Base-by-base conservation (phyloP, 37 sponge, comb jelly and placozoan species). In the Agelas oroides region DNA sequence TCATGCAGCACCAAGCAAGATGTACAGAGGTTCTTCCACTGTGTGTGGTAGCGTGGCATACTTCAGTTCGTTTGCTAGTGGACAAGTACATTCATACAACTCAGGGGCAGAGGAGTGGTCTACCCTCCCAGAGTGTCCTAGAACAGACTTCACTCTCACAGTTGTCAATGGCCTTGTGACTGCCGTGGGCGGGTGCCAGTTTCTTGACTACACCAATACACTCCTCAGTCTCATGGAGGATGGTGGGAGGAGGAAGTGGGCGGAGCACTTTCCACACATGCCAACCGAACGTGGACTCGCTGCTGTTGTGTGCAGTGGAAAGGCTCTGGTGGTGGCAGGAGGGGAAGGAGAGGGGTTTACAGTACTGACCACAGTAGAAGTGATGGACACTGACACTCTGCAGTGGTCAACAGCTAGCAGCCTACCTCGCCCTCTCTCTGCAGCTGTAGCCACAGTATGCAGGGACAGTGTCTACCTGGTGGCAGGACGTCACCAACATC, bases 211-310 rank as follows among this genome's bases (percentile, higher is more conserved):
- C 46, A 12, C 6, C 70, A 69, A 81, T 5, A 54, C 34, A 32
- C 32, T 81, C 13, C 55, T 69, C 2, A 56, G 70, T 25, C 81
- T 81, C 24, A 54, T 58, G 25, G 57, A 53, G 3, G 53, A 17
- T 2, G 39, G 38, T 1, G 59, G 57, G 2, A 31, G 1, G 33
- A 15, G 18, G 58, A 65, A 57, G 37, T 81, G 81, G 81, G 17
- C 56, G 17, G 70, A 81, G 31, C 17, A 39, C 19, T 81, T 33
- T 24, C 81, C 81, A 68, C 70, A 35, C 34, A 81, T 81, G 81
- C 28, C 36, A 23, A 31, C 28, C n/a, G 28, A 70, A 24, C 81
- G 81, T 35, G 28, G 38, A 8, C 54, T 54, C 24, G 23, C 57
- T 12, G n/a, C 37, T 21, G 68, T 59, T 18, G 70, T 70, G 3